Conservation (phyloP, 2,797 vertebrate species). For the Cryptoblepharus egeriae region DNA sequence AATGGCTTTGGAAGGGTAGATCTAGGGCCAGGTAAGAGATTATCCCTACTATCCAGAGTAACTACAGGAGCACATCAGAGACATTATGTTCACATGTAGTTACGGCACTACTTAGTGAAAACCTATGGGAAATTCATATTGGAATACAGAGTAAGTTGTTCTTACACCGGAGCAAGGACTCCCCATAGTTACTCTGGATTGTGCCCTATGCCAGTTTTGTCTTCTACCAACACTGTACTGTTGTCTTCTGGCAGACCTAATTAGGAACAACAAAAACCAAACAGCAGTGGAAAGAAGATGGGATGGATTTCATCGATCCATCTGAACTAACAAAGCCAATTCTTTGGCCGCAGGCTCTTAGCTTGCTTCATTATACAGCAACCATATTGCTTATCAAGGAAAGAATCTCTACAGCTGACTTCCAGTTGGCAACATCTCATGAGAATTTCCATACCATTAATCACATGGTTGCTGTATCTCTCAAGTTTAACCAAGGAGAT, state of each 20-base stretch:
- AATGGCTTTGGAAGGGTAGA: too few relatives aligned
- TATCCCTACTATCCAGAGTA: too few relatives aligned
- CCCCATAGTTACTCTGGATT: too few relatives aligned
- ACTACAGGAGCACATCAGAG: too few relatives aligned
- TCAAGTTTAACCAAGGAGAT: constrained; percentile 4
- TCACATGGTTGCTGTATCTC: constrained; percentile 21
- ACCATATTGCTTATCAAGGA: constrained; percentile 22
- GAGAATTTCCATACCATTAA: not conserved
- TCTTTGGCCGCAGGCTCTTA: constrained; percentile 1
- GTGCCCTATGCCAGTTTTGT: too few relatives aligned
- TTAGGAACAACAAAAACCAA: not conserved
- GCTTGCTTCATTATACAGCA: constrained; percentile 29
- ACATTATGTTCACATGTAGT: too few relatives aligned
- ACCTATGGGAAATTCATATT: too few relatives aligned
- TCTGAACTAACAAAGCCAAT: constrained; percentile 4
- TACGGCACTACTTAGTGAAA: too few relatives aligned
- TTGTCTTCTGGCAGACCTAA: not conserved
- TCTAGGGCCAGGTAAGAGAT: too few relatives aligned
- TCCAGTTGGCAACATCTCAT: not conserved
- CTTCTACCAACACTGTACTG: not conserved
- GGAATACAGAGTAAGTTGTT: too few relatives aligned
- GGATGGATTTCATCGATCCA: not conserved
- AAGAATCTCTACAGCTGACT: constrained; percentile 26
- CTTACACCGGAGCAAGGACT: too few relatives aligned
- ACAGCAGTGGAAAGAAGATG: too few relatives aligned